Evolutionary conservation across 2,888 invertebrate species (phyloP).

Genomic region (Ethmia dodecea): DNA sequence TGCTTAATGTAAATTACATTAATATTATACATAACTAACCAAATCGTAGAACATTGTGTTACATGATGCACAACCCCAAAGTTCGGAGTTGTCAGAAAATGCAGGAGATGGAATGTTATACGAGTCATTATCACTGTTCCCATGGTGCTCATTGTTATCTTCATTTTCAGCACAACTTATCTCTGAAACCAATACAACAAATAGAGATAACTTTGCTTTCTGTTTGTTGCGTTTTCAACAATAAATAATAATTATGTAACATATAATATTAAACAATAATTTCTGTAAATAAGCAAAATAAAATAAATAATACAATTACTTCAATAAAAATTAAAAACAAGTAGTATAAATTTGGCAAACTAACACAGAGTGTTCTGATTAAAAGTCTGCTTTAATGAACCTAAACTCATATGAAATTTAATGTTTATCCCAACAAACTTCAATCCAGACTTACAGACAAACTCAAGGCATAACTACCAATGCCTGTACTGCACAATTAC

Average conservation of each 20-base stretch:
- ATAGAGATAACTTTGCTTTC: not conserved
- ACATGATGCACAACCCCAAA: conserved; percentile 47
- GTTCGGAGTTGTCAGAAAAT: conserved; percentile 40
- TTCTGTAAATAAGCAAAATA: too few species aligned
- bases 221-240: not conserved
- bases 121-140: conserved; percentile 40
- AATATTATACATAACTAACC: conserved; percentile 28
- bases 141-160: conserved; percentile 21
- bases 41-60: conserved; percentile 42
- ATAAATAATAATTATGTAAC: not conserved
- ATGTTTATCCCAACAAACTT: too few species aligned
- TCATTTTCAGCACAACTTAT: conserved; percentile 13
- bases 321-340: too few species aligned
- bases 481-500: too few species aligned
- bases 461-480: too few species aligned
- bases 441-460: too few species aligned
- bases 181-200: not conserved
- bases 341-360: too few species aligned
- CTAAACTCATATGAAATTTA: too few species aligned
- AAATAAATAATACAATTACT: too few species aligned
- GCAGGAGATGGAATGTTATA: conserved; percentile 48
- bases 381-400: too few species aligned
- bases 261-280: not conserved
- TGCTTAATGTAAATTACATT: not conserved
- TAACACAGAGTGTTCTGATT: too few species aligned